Base-by-base conservation (phyloP, 2,797 vertebrate genomes). In the Fistularia commersonii region DNA sequence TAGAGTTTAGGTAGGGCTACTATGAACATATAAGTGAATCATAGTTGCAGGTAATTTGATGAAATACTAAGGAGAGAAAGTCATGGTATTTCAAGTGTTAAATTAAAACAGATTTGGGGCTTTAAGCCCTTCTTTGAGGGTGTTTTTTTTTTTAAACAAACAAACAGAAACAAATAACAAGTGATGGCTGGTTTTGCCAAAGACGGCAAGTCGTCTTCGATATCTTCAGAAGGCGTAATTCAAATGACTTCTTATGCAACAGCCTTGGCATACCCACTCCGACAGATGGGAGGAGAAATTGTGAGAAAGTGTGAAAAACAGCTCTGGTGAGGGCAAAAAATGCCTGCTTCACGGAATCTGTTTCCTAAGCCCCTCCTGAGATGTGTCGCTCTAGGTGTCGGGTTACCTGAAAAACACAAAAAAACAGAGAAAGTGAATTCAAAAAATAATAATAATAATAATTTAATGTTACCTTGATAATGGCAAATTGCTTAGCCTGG, bases 1-100 rank as follows among this genome's bases (percentile, higher is more conserved):
- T 51, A 4, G 3, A 8, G 6, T 44, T 85, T 88, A 92, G 51
- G 90, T 91, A 65, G 90, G 88, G 75, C 78, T 89, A 61, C 81
- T 80, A 46, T 79, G 57, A 65, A 68, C 42, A 45, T 13, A 64
- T 47, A 55, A n/a, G 49, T 83, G 69, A 72, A 85, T 74, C 84
- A 86, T 89, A 4, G 37, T 54, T 67, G 60, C n/a, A 45, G 6
- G 8, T 0, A 8, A 8, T 48, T 3, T 34, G 64, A 55, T 8
- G 50, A 69, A 57, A 5, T 68, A 76, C 58, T 69, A 69, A 60
- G 65, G 48, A 54, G 76, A 81, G 65, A 77, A 81, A 48, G 12
- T 45, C 56, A 70, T 13, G 1, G 33, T 49, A 51, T 48, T 45
- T 51, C 51, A 23, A 8, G 0, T 0, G 14, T 8, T 1, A 1